Conservation (phyloP, 2,797 vertebrate genomes). For the Alca torda region DNA sequence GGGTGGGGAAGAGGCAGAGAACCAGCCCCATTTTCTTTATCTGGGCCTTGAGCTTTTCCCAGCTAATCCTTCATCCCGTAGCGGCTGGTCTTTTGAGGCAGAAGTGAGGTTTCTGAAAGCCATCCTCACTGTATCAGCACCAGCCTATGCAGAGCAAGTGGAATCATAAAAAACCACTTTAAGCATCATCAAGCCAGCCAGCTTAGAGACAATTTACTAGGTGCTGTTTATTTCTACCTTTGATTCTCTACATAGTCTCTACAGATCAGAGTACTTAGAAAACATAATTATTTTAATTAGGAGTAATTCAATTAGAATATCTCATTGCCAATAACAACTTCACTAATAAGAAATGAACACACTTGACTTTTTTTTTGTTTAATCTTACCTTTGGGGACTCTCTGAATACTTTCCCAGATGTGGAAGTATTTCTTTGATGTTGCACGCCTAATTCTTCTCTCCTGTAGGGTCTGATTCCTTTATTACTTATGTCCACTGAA, state of each 20-base stretch:
- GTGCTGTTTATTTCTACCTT: slow-evolving; percentile 61
- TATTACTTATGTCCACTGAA: neutral
- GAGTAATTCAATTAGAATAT: slow-evolving; percentile 71
- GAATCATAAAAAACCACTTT: neutral
- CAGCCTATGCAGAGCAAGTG: neutral
- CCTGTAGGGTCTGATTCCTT: neutral
- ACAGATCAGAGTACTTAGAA: slow-evolving; percentile 67
- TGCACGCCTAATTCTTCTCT: slow-evolving; percentile 27
- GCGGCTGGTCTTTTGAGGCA: neutral
- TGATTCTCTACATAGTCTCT: slow-evolving; percentile 62
- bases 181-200: slow-evolving; percentile 20
- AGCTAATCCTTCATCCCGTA: neutral
- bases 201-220: slow-evolving; percentile 54
- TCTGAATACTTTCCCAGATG: slow-evolving; percentile 31
- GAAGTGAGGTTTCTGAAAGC: neutral
- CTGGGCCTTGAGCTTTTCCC: neutral
- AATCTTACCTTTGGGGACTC: slow-evolving; percentile 61
- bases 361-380: slow-evolving; percentile 24
- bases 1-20: neutral
- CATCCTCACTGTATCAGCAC: neutral
- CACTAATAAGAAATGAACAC: slow-evolving; percentile 68
- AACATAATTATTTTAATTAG: slow-evolving; percentile 75
- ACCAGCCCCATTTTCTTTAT: neutral
- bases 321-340: slow-evolving; percentile 68
- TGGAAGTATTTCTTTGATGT: slow-evolving; percentile 32